phyloP scores from a whole-genome alignment of 1,140 invertebrate genomes.

The Fopius arisanus region DNA sequence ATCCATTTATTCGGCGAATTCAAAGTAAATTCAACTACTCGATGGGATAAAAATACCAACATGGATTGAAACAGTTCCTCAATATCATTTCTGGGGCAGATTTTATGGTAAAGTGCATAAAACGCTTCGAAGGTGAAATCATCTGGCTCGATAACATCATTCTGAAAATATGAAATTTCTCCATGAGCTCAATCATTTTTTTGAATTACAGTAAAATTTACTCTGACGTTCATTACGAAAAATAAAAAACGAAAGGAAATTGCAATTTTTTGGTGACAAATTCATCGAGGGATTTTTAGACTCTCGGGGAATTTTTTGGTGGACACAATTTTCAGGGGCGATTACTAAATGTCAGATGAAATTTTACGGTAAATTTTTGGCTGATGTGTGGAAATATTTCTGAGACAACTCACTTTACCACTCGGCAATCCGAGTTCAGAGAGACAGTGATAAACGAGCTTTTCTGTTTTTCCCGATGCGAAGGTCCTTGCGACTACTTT shows the following conservation, averaged over 20 bases:
- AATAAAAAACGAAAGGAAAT: too few relatives aligned
- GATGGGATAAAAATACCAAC: constrained; percentile 72
- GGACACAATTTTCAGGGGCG: too few relatives aligned
- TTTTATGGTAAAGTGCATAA: constrained; percentile 97
- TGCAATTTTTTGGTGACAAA: too few relatives aligned
- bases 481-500: constrained; percentile 97
- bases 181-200: too few relatives aligned
- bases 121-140: constrained; percentile 99
- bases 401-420: constrained; percentile 91
- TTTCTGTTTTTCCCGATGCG: constrained; percentile 97
- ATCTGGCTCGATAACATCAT: constrained; percentile 92
- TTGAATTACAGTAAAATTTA: too few relatives aligned
- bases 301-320: not conserved
- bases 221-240: too few relatives aligned
- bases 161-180: constrained; percentile 64
- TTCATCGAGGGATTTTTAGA: too few relatives aligned
- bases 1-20: not conserved
- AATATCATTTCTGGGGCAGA: constrained; percentile 98
- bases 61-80: constrained; percentile 97
- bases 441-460: constrained; percentile 96
- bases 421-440: constrained; percentile 92
- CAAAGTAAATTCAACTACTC: constrained; percentile 7
- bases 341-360: too few relatives aligned
- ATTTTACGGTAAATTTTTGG: not conserved
- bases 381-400: too few relatives aligned